These are phyloP conservation scores for Drosophila nannoptera DNA, from an alignment of 1,140 invertebrate species.

Conservation along the genomic window DNA sequence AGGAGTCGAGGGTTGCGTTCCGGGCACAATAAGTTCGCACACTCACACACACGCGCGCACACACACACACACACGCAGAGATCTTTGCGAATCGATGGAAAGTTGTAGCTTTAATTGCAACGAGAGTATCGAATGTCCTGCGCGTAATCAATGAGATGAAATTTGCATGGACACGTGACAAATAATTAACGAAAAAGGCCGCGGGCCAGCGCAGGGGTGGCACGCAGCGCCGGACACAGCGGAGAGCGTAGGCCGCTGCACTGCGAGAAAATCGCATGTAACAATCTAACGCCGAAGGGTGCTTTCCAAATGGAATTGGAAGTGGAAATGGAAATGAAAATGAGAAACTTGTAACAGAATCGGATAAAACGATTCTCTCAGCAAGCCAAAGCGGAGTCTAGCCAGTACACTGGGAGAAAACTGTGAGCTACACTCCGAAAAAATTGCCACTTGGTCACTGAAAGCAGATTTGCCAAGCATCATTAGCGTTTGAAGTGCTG, in stretches of 20 bases:
- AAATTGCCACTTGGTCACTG: too few relatives aligned
- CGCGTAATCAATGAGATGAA: conserved; percentile 67
- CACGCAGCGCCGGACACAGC: conserved; percentile 4
- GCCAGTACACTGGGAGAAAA: too few relatives aligned
- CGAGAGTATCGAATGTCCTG: conserved; percentile 64
- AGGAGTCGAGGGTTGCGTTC: conserved; percentile 38
- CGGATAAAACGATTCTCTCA: too few relatives aligned
- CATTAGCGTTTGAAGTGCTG: too few relatives aligned
- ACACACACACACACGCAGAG: not conserved
- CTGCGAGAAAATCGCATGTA: conserved; percentile 1
- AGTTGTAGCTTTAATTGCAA: conserved; percentile 65
- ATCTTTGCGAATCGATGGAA: conserved; percentile 5
- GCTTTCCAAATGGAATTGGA: too few relatives aligned
- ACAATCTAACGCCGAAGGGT: too few relatives aligned
- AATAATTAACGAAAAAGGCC: conserved; percentile 65
- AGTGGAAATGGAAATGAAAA: too few relatives aligned
- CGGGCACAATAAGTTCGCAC: conserved; percentile 17
- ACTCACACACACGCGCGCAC: not conserved
- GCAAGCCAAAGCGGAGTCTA: too few relatives aligned
- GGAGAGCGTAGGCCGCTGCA: conserved; percentile 1
- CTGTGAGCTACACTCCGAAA: too few relatives aligned
- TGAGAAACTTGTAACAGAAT: too few relatives aligned
- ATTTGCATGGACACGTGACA: conserved; percentile 79
- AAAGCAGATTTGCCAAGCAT: too few relatives aligned
- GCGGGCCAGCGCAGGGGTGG: conserved; percentile 4